Evolutionary conservation across 2,797 vertebrate species (phyloP).

Genomic region (Gephyroberyx darwinii): DNA sequence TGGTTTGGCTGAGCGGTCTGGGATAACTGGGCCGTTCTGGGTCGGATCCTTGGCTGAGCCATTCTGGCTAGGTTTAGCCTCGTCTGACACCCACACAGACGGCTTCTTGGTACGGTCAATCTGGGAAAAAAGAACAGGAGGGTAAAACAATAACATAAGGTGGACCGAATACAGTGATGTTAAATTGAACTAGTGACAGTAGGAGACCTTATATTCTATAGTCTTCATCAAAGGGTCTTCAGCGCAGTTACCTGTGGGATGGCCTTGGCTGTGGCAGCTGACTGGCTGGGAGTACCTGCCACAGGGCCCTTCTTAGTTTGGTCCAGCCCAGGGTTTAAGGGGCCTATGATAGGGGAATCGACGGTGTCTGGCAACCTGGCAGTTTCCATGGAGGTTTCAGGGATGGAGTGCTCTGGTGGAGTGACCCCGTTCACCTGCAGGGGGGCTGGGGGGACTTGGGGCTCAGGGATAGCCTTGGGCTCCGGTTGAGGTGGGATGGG

Average conservation of each 20-base stretch:
- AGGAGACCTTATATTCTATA: background rate
- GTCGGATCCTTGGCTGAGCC: conserved; percentile 69
- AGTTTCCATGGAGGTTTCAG: conserved; percentile 54
- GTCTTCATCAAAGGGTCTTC: background rate
- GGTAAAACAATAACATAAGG: conserved; percentile 12
- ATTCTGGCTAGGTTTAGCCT: conserved; percentile 75
- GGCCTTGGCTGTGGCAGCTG: conserved; percentile 74
- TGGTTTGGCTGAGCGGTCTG: conserved; percentile 90
- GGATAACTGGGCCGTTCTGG: conserved; percentile 83
- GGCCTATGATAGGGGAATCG: conserved; percentile 73
- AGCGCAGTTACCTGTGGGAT: conserved; percentile 87
- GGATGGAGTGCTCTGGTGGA: conserved; percentile 68
- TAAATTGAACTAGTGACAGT: background rate
- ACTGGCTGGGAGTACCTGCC: conserved; percentile 57
- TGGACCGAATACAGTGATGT: background rate
- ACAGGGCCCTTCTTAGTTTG: conserved; percentile 49
- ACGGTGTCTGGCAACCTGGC: conserved; percentile 69
- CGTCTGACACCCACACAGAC: conserved; percentile 74
- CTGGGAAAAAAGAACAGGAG: conserved; percentile 70
- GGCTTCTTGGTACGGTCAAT: conserved; percentile 96
- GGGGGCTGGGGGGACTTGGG: conserved; percentile 61
- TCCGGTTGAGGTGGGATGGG: conserved; percentile 72
- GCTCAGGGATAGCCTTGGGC: conserved; percentile 66
- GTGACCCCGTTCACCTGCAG: conserved; percentile 74
- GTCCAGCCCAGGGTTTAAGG: conserved; percentile 43